Base-by-base conservation (phyloP, 2,113 vertebrate genomes). In the Melanerpes formicivorus region DNA sequence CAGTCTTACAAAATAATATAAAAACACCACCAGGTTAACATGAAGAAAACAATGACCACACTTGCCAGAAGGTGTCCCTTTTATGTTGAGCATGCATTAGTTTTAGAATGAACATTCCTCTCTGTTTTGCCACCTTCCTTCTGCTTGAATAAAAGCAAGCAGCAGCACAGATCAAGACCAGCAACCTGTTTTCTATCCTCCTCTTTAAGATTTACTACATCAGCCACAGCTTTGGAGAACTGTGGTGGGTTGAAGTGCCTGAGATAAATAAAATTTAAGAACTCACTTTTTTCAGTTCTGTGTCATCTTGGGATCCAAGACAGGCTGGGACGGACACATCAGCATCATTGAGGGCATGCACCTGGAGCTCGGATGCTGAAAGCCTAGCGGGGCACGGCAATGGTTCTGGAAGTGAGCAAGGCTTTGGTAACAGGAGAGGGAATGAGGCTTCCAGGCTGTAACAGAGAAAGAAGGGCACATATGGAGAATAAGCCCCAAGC, bases 211-310 rank as follows among this genome's bases (percentile, higher is more conserved):
- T 23, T 84, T 48, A 64, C 40, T 80, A 60, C 12, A 25, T 25
- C 27, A 83, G 85, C 18, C 80, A 34, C 44, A 30, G 23, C 82
- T 84, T 22, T 73, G 27, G 37, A 62, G 27, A 86, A 90, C 14
- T 40, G 40, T 40, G 40, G 40, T 40, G 40, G 40, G 40, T 11
- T 40, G 29, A 62, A 58, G 66, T 58, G 7, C 30, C 44, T 32
- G 32, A 92, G 27, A 37, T 34, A 34, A 6, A 11, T 78, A 84
- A 70, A 95, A 34, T 22, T 50, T 34, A 60, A 63, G 59, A 59
- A 91, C 84, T 97, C 91, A 98, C 98, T 96, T 97, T 96, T 90
- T 97, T 96, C 90, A 97, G 90, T 84, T 95, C 91, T 52, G 88
- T 84, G 72, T 95, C 79, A 75, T 86, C 94, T 70, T 96, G 95